Base-by-base conservation (phyloP, 2,113 vertebrate genomes). In the Arvicanthis niloticus region DNA sequence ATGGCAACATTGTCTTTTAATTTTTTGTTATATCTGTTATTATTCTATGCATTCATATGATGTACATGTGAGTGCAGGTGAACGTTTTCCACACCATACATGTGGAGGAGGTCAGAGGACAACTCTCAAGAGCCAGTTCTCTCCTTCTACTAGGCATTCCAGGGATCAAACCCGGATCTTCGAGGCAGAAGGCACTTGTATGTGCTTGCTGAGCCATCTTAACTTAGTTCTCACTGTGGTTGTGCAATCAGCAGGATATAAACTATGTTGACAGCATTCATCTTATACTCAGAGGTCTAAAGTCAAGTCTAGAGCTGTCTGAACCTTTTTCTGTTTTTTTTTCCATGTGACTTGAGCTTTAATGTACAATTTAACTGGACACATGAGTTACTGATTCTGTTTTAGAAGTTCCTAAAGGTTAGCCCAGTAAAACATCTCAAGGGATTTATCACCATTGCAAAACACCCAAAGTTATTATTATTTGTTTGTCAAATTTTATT, bases 371-470 rank as follows among this genome's bases (percentile, higher is more conserved):
- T 87, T 81, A 95, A 53, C 10, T 68, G 9, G 19, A 89, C 75
- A 22, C 9, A 4, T 97, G 65, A 88, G 29, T 48, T 11, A 87
- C 68, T n/a, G 15, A 87, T 86, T 34, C 31, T 26, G 62, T 60
- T 97, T 96, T 67, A 24, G 17, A 58, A 92, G 93, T 72, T 92
- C 13, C 62, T 86, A 31, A 75, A 88, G 82, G 19, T 88, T 93
- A 90, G 34, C 60, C 24, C 67, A 91, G 51, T 78, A 22, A 96
- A 85, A 90, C 6, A 70, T 12, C 62, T 91, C 8, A 81, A 93
- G 16, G 40, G 29, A 78, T 62, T 78, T 94, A 19, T 51, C 48
- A 78, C 77, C n/a, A 56, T 75, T 81, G 81, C 60, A 34, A 42
- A 68, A 31, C 6, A 51, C 31, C 45, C 21, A 80, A 67, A 89